Evolutionary conservation across 1,140 invertebrate genomes (phyloP), one percentile per base, ranked within the genome.

Genomic region (Diuraphis noxia): DNA sequence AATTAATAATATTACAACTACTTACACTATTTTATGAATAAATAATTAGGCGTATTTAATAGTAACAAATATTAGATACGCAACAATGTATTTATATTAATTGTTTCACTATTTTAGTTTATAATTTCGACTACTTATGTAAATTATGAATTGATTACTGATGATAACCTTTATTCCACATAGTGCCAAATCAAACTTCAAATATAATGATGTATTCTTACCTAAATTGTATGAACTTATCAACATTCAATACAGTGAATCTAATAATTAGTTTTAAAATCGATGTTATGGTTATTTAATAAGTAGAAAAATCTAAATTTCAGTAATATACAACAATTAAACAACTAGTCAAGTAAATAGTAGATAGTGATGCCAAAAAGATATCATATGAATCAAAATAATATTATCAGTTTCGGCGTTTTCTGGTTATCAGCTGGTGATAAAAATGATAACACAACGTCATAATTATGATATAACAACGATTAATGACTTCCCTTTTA

Each of bases 361-460:
- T 6, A 21, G 9, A n/a, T 38, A 30, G 30, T 41, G 25, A 85
- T 85, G 84, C 43, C 30, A 85, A 85, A 49, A 46, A 46, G 30
- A 36, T 43, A 84, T 17, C 9, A 43, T 84, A 36, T 23, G 8
- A 49, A 34, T 34, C 82, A 13, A 52, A 86, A 86, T 36, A 86
- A 52, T 36, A n/a, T 86, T 86, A 86, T 86, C 84, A 49, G 21
- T 86, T 52, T 41, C 84, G 84, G 84, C 84, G 3, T 86, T 86
- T 86, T 52, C 9, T 52, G 21, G 21, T 49, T 86, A 49, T 46
- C 84, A 49, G 34, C 43, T 52, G 84, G 79, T 25, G 38, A 81
- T 81, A 81, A 72, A 13, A 72, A 72, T 72, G 46, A 49, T 49
- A 49, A 49, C 46, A 7, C 46, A 49, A 23, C 7, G 6, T 21